phyloP scores from a whole-genome alignment of 2,888 invertebrate genomes.

The Andrena bicolor region DNA sequence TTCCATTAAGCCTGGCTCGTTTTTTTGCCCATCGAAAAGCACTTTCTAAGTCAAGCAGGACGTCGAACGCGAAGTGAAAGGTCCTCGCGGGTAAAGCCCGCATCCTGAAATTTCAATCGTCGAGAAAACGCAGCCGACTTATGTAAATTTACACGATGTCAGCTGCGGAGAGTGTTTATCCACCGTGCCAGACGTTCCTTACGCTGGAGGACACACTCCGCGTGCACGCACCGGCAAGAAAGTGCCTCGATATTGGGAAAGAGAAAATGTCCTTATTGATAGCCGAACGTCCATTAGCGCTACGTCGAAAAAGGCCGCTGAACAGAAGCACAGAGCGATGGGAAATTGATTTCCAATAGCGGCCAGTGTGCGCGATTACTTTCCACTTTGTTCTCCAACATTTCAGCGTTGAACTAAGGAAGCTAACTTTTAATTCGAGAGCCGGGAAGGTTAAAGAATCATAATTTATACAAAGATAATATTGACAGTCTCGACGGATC shows the following conservation, averaged over 20 bases:
- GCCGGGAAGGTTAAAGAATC: no score
- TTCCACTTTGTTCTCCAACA: background rate
- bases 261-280: slow-evolving; percentile 3
- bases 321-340: background rate
- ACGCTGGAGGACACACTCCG: background rate
- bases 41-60: slow-evolving; percentile 48
- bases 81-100: slow-evolving; percentile 28
- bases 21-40: slow-evolving; percentile 4
- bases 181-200: slow-evolving; percentile 32
- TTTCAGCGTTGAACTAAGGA: no score
- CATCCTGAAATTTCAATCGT: slow-evolving; percentile 58
- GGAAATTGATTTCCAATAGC: slow-evolving; percentile 1
- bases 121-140: slow-evolving; percentile 60
- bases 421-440: no score
- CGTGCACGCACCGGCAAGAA: background rate
- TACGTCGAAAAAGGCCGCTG: background rate
- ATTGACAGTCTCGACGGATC: no score
- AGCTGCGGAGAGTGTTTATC: slow-evolving; percentile 49
- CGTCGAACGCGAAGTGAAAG: slow-evolving; percentile 22
- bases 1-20: background rate
- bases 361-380: background rate
- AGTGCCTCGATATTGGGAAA: slow-evolving; percentile 24
- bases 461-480: no score
- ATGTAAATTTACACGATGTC: slow-evolving; percentile 59
- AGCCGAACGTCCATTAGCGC: slow-evolving; percentile 8